Evolutionary conservation across 2,797 vertebrate species (phyloP).

Genomic region (Spatula clypeata): DNA sequence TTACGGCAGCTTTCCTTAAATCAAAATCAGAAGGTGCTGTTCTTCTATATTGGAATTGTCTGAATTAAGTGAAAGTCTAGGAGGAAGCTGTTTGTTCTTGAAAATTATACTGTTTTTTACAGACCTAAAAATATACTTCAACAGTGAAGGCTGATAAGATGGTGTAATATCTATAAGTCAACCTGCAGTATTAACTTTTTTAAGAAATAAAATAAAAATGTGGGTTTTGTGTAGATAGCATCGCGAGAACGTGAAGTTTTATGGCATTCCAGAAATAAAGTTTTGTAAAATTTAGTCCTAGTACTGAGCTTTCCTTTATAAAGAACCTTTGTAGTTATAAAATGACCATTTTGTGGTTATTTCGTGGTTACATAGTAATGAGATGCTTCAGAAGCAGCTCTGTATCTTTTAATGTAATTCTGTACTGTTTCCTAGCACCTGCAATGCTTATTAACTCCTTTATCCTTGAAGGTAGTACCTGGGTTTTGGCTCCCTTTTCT

Average conservation of each 20-base stretch:
- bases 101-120: background rate
- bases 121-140: background rate
- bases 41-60: background rate
- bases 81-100: background rate
- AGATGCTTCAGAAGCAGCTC: conserved; percentile 5
- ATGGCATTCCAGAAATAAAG: background rate
- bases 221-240: background rate
- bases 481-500: background rate
- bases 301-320: conserved; percentile 28
- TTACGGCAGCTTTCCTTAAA: background rate
- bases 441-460: background rate
- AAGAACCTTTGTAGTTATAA: background rate
- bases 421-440: background rate
- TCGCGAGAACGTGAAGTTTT: background rate
- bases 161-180: background rate
- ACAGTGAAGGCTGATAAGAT: background rate
- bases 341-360: background rate
- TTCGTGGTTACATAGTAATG: background rate
- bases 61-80: background rate
- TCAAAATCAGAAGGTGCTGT: background rate
- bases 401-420: conserved; percentile 17
- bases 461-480: background rate
- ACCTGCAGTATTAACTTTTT: background rate
- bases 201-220: background rate
- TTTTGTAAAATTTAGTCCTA: conserved; percentile 14